Base-by-base conservation (phyloP, 2,888 invertebrate species). In the Gortyna flavago region DNA sequence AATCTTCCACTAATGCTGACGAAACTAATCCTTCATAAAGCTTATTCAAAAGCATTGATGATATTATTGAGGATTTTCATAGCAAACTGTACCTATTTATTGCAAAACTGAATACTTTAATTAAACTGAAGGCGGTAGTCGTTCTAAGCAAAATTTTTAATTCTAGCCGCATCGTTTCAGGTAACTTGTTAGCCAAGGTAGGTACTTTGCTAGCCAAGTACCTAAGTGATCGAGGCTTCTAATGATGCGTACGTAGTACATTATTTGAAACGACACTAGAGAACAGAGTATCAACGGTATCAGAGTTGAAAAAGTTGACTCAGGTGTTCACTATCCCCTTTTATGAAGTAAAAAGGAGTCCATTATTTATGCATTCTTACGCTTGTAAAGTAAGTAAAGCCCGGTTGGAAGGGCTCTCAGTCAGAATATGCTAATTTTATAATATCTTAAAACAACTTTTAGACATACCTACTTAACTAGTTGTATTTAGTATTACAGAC, bases 321-420 rank as follows among this genome's bases (percentile, higher is more conserved):
- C 72, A 72, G 79, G 79, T 65, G 69, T 66, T 65, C 48, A 48
- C 25, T 66, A n/a, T n/a, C 13, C 38, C 8, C 29, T 73, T 72
- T 65, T 32, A 61, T 13, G 7, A 29, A 61, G 74, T 48, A 44
- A 72, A 44, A 72, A 79, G 48, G 25, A 29, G 29, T 29, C 2
- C 25, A 78, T 83, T 77, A 68, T 69, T 72, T 72, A 83, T 65
- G 72, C 64, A 84, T 77, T 72, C 21, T 76, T 74, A 73, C n/a
- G 48, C 29, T 68, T 68, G 51, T 44, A 32, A 54, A 29, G 51
- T 70, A 62, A 54, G 18, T 61, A 54, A 81, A 68, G 81, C 64
- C n/a, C 16, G 59, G 35, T 32, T 44, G 8, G 44, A 48, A 69
- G 54, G 61, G 48, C 72, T 83, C 29, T 66, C 54, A 70, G 69